Evolutionary conservation across 1,140 invertebrate genomes (phyloP), one percentile per base, ranked within the genome.

Genomic region (Cydia strobilella): DNA sequence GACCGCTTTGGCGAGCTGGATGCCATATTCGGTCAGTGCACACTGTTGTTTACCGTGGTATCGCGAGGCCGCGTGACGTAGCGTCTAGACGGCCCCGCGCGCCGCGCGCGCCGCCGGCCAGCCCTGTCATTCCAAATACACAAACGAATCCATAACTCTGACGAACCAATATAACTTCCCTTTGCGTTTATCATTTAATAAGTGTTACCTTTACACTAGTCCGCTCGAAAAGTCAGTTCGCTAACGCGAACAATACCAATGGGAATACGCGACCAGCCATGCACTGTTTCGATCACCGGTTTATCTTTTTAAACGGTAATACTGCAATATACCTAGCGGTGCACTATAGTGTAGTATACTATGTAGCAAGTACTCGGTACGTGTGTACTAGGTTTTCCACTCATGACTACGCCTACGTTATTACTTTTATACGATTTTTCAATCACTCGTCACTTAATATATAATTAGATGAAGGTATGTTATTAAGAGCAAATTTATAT

Each of bases 11-110:
- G 83, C 79, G 81, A 80, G 76, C 77, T 81, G 84, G 84, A 83
- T 90, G 87, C 90, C 90, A 88, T 92, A 91, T 92, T 92, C 89
- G 90, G 90, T 91, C 90, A 92, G 85, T 90, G 89, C 89, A 92
- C 90, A 92, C 85, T 88, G 88, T 92, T 92, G 90, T 92, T 92
- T 92, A 92, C 89, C 85, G 89, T 84, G 84, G 82, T 89, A 90
- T 89, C 90, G 87, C 90, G 90, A 92, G 90, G 90, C 90, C 90
- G 87, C 79, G 87, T 92, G 90, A 92, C 90, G 90, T 92, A 92
- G 90, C 88, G 90, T 92, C 90, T 92, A 92, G 90, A 92, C 90
- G 85, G 83, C 84, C 79, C 74, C 76, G 80, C 78, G 81, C 82
- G 84, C 79, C 85, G 77, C 82, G 77, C 82, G 69, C 78, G 77